These are phyloP conservation scores for Lasaia peninsularis DNA, from an alignment of 1,140 invertebrate species.

Conservation along the genomic window DNA sequence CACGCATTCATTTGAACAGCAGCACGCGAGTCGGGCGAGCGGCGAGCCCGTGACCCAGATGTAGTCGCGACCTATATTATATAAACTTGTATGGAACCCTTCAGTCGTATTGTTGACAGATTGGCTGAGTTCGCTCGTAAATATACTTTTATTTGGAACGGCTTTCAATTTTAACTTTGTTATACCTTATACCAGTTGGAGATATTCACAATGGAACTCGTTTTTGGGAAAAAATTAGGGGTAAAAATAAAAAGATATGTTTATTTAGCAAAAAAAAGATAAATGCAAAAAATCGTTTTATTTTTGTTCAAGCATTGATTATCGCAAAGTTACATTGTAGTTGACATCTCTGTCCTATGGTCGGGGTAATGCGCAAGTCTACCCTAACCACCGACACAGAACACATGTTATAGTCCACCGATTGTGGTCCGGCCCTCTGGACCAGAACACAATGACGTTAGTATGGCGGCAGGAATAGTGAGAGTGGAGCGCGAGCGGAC, in stretches of 20 bases:
- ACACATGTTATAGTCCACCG: too few species aligned
- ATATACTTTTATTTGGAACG: neutral
- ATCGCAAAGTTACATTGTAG: too few species aligned
- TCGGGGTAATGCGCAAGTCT: too few species aligned
- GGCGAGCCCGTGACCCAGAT: conserved; percentile 29
- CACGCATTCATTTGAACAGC: neutral
- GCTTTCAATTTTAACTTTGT: neutral
- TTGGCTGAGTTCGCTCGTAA: neutral
- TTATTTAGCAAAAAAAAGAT: neutral
- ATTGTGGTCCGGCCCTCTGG: too few species aligned
- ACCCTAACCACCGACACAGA: too few species aligned
- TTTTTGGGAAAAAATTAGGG: neutral
- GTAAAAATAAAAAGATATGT: too few species aligned
- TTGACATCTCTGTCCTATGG: too few species aligned
- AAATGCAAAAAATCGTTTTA: too few species aligned
- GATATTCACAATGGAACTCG: neutral
- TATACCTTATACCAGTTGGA: neutral
- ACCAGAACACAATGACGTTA: too few species aligned
- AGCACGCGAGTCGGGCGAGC: conserved; percentile 8
- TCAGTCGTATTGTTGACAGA: neutral
- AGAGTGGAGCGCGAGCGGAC: too few species aligned
- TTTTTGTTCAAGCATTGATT: too few species aligned
- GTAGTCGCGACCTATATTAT: conserved; percentile 25
- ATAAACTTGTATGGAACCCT: conserved; percentile 9
- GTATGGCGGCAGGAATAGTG: too few species aligned